Evolutionary conservation across 2,888 invertebrate genomes (phyloP), one percentile per base, ranked within the genome.

Genomic region (Dione vanillae): DNA sequence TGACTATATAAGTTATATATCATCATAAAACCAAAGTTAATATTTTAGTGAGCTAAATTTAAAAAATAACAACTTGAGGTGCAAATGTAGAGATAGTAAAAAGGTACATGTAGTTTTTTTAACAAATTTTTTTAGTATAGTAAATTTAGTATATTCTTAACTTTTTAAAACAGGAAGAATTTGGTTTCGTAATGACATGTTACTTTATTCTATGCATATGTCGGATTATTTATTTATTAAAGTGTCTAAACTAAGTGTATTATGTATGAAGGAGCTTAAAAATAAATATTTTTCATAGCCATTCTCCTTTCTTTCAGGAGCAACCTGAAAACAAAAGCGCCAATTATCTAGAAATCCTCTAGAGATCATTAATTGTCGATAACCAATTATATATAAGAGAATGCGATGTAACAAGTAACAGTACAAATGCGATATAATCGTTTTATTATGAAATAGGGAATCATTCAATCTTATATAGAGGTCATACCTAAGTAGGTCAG

Each of bases 261-360:
- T 59, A 64, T 35, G 35, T n/a, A n/a, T 37, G 6, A 16, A 54
- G 8, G 27, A 56, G 16, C 2, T 16, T 61, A 61, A 19, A 51
- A 40, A 11, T 8, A 9, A 10, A 19, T n/a, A 16, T 10, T 47
- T 40, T 64, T 68, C 27, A 65, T 16, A 2, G n/a, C 16, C 19
- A 65, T 58, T 51, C 56, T 72, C 19, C 73, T 76, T 27, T 70
- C 59, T 67, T 75, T 68, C 14, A 71, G 20, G 1, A 67, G 40
- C 27, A 74, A 56, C 11, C 77, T 76, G 75, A 67, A 75, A 73
- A 51, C 37, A 56, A 40, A 40, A 37, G 40, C 1, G 37, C 37
- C 16, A 37, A 56, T 56, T 56, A 56, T 11, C 37, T 37, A 3
- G 16, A n/a, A 56, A 37, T 56, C 2, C 37, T 56, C 35, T 11